Evolutionary conservation across 2,113 vertebrate species (phyloP).

Genomic region (Circaetus cinerascens): DNA sequence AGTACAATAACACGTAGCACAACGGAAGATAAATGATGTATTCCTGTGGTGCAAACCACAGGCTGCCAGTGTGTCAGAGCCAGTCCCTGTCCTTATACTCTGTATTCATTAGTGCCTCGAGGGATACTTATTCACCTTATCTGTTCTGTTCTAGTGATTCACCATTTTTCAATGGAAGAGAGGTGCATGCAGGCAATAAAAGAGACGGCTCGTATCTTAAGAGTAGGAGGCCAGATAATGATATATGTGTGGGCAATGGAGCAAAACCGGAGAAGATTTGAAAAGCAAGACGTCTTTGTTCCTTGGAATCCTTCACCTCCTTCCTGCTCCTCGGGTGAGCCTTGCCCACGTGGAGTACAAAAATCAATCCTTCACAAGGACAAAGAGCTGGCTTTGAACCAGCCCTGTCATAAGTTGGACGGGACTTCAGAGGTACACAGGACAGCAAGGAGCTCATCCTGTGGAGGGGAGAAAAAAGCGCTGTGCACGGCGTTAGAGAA

Average conservation of each 20-base stretch:
- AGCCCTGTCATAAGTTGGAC: neutral
- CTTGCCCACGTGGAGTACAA: neutral
- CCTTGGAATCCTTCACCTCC: conserved; percentile 77
- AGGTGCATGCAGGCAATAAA: conserved; percentile 73
- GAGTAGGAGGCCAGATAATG: conserved; percentile 82
- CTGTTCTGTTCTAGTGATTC: conserved; percentile 69
- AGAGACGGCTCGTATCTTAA: conserved; percentile 79
- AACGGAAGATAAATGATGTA: conserved; percentile 16
- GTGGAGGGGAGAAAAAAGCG: conserved; percentile 61
- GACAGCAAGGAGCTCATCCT: conserved; percentile 73
- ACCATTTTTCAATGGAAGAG: conserved; percentile 80
- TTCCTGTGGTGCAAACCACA: neutral
- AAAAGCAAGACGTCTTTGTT: conserved; percentile 83
- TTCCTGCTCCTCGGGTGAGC: neutral
- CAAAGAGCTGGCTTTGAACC: conserved; percentile 19
- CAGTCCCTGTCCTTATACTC: neutral
- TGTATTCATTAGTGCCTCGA: conserved; percentile 19
- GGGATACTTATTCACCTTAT: neutral
- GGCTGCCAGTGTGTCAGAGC: neutral
- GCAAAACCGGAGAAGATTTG: conserved; percentile 79
- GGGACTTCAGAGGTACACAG: conserved; percentile 67
- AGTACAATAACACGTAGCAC: neutral
- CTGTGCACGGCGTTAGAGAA: conserved; percentile 25
- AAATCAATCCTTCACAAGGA: conserved; percentile 35
- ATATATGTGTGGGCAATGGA: conserved; percentile 88